Evolutionary conservation across 2,113 vertebrate genomes (phyloP), one percentile per base, ranked within the genome.

Genomic region (Myanophis thanlyinensis): DNA sequence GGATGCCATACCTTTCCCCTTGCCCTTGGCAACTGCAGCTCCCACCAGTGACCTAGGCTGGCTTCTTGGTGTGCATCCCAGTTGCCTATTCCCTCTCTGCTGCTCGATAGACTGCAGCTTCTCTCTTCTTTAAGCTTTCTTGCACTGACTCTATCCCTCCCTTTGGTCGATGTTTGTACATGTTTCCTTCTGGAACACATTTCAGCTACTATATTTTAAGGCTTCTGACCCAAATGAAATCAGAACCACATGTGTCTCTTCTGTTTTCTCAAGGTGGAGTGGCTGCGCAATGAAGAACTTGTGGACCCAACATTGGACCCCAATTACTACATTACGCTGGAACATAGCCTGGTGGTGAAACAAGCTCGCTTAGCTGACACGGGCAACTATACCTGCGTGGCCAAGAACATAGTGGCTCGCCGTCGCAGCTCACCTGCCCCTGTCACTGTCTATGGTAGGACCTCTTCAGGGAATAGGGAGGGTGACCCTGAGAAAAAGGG

Each of bases 311-410:
- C 94, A 23, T 96, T 98, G 93, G 99, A 99, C 80, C 97, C 98
- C 97, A 99, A 99, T 4, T 98, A 99, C 96, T 98, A 99, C 84
- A 98, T 99, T 97, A 99, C 99, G 0, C 95, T 98, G 1, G 99
- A 99, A 96, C 98, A 99, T 96, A 99, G 98, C 97, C 98, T 99
- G 91, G 98, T 99, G 97, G 98, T 99, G 97, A 98, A 98, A 91
- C 98, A 99, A 95, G 98, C 99, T 46, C 98, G 99, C 11, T 97
- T 99, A 95, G 99, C 98, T 0, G 99, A 99, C 98, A 99, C 99
- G 0, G 99, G 98, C 97, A 99, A 99, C 98, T 99, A 99, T 97
- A 99, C 99, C 80, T 99, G 99, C 0, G 98, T 99, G 97, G 99
- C 99, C 96, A 99, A 99, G 97, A 99, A 99, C 97, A 99, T 99